These are phyloP conservation scores for Bubo scandiacus DNA, from an alignment of 2,113 vertebrate species.

Conservation along the genomic window DNA sequence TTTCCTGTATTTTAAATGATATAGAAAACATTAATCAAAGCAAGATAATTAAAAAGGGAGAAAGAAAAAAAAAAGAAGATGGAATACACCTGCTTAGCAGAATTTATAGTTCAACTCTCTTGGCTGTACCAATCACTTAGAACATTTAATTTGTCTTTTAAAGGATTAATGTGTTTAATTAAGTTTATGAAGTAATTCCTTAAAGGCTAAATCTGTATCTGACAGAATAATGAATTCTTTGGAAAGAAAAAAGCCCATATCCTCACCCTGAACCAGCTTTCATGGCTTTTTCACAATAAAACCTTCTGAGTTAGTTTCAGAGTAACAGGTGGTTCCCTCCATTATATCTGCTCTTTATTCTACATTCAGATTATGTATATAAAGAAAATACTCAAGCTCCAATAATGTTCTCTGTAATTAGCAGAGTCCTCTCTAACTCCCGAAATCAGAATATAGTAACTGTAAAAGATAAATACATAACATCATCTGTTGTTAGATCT, in stretches of 20 bases:
- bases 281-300: not conserved
- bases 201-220: conserved; percentile 14
- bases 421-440: not conserved
- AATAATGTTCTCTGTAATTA: not conserved
- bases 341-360: not conserved
- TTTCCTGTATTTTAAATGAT: not conserved
- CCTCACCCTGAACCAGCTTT: not conserved
- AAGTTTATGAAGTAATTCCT: conserved; percentile 59
- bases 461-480: not conserved
- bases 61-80: not conserved
- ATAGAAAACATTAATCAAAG: conserved; percentile 18
- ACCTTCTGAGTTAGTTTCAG: not conserved
- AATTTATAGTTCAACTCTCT: conserved; percentile 54
- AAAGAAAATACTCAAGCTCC: not conserved
- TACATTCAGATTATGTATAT: not conserved
- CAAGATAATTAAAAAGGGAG: not conserved
- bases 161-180: conserved; percentile 69
- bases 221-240: conserved; percentile 45
- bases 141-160: conserved; percentile 59
- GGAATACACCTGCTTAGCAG: conserved; percentile 7
- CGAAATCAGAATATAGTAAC: conserved; percentile 1
- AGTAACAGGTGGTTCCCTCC: not conserved
- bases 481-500: not conserved
- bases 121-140: conserved; percentile 33
- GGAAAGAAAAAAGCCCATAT: not conserved